Conservation (phyloP, 2,888 invertebrate species). For the Epiblema foenella region DNA sequence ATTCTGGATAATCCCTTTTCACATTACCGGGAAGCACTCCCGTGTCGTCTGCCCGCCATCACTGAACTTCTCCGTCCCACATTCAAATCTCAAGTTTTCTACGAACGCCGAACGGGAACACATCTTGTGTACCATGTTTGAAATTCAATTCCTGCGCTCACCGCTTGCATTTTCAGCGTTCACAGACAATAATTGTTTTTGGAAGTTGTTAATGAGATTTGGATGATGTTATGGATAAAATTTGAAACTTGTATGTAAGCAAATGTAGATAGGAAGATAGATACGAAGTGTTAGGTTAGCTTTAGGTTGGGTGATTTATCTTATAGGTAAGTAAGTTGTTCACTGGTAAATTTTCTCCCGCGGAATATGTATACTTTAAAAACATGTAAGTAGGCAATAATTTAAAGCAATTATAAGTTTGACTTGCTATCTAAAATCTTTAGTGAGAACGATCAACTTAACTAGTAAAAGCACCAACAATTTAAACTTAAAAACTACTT, state of each 20-base stretch:
- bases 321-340: too few species aligned
- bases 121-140: constrained; percentile 60
- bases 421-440: too few species aligned
- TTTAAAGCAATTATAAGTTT: too few species aligned
- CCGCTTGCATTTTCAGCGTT: constrained; percentile 44
- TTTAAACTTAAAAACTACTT: constrained; percentile 10
- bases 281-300: too few species aligned
- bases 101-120: constrained; percentile 53
- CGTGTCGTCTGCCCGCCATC: constrained; percentile 56
- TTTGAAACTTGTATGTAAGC: not conserved
- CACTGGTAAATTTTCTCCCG: too few species aligned
- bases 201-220: constrained; percentile 23
- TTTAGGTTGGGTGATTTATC: too few species aligned
- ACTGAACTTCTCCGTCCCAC: constrained; percentile 67
- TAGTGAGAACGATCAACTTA: too few species aligned
- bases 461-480: not conserved
- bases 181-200: constrained; percentile 20
- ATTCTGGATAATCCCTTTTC: not conserved
- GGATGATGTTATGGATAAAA: not conserved
- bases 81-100: constrained; percentile 72
- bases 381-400: too few species aligned
- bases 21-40: constrained; percentile 15
- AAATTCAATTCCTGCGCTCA: constrained; percentile 51
- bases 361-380: too few species aligned
- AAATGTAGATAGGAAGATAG: too few species aligned